Percentiles rank a stretch among this genome's conserved stretches.
These are phyloP conservation scores for Larimichthys polyactis DNA, from an alignment of 2,113 vertebrate species.

Conservation along the genomic window DNA sequence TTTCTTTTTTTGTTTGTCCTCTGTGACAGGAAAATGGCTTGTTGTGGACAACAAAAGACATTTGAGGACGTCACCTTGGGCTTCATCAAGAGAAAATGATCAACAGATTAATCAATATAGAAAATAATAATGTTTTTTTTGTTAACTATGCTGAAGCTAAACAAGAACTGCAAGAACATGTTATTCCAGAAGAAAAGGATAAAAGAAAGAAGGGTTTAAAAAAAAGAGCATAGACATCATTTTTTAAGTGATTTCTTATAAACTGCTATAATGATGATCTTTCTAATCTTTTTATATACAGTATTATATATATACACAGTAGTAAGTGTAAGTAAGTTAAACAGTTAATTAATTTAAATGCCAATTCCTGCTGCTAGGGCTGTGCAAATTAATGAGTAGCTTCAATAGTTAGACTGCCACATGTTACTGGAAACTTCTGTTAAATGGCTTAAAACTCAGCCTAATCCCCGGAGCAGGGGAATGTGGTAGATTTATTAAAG, in stretches of 20 bases:
- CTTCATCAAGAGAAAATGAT: no score
- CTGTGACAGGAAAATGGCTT: no score
- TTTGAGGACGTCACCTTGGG: no score
- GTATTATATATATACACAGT: background rate
- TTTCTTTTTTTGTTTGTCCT: no score
- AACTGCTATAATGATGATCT: background rate
- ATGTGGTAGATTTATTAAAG: background rate
- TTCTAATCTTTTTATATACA: background rate
- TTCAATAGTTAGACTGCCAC: constrained; percentile 50
- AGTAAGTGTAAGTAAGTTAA: constrained; percentile 24
- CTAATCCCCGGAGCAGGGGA: constrained; percentile 31
- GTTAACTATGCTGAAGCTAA: background rate
- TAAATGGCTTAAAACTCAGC: constrained; percentile 22
- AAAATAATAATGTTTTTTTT: background rate
- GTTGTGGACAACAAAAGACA: no score
- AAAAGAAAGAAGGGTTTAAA: no score
- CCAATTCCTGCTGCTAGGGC: constrained; percentile 29
- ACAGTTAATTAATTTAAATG: constrained; percentile 39
- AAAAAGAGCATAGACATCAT: background rate
- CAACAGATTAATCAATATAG: no score
- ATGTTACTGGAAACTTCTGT: constrained; percentile 36
- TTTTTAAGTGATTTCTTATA: background rate
- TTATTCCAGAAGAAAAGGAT: background rate
- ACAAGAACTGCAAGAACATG: background rate
- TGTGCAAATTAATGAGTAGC: constrained; percentile 52